Base-by-base conservation (phyloP, 2,797 vertebrate species). In the Takifugu ocellatus region DNA sequence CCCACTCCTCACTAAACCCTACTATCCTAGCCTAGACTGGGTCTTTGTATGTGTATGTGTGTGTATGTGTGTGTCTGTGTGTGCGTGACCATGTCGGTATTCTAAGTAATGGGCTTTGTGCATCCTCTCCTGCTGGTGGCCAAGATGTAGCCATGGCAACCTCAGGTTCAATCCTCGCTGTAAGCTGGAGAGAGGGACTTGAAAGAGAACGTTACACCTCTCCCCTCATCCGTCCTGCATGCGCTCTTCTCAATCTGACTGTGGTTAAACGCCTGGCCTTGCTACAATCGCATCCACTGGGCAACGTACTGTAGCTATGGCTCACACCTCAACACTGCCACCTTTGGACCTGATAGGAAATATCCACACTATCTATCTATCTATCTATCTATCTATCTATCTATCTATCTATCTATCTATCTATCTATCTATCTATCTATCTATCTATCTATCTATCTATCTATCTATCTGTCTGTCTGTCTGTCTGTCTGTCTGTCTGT, bases 101-200 rank as follows among this genome's bases (percentile, higher is more conserved):
- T 78, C 68, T 69, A 76, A 81, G 87, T 88, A 89, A 87, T 82
- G 86, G 85, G 84, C 71, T 89, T 87, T 84, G 81, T 81, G 77
- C 71, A 78, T 80, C 78, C 80, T 86, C 87, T 83, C 74, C 79
- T 29, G 68, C 68, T 81, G 77, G 82, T 56, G 74, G 80, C 82
- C 64, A 63, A 72, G 62, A 77, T 82, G 91, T 92, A 85, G 84
- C 90, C 88, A 90, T 90, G 87, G 90, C 87, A 91, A 92, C 90
- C 69, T 49, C 88, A 87, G 88, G 84, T 91, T 48, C 84, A 81
- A 84, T 87, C 80, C 80, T 70, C 61, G 81, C 84, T 83, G 79
- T 85, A 70, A 76, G 82, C 83, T 81, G 66, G 69, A 68, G 79
- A 86, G 85, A 84, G 72, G 79, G 81, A 87, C 90, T 87, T 88